phyloP scores from a whole-genome alignment of 2,797 vertebrate species.

The Brachymystax lenok region DNA sequence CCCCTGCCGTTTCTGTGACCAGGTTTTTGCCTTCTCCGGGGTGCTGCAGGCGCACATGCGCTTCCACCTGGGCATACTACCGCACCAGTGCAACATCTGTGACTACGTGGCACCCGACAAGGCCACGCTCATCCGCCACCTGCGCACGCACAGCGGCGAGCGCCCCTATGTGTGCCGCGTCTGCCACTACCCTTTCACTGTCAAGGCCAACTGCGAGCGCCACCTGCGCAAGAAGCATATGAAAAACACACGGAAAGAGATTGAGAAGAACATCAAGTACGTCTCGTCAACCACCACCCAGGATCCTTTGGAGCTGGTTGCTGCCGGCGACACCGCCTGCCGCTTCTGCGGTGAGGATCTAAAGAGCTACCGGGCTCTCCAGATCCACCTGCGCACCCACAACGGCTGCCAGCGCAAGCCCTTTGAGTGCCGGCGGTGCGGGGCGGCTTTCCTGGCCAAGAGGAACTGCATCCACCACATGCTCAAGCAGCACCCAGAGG shows the following conservation, averaged over 20 bases:
- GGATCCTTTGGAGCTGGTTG: conserved; percentile 80
- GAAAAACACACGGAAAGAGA: conserved; percentile 94
- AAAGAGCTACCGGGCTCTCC: conserved; percentile 89
- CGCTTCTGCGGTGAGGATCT: conserved; percentile 89
- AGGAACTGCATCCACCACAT: conserved; percentile 95
- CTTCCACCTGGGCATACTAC: conserved; percentile 91
- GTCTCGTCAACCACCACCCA: conserved; percentile 77
- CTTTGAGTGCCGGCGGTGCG: conserved; percentile 91
- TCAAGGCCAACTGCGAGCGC: conserved; percentile 98
- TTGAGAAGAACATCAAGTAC: conserved; percentile 96
- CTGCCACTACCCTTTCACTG: conserved; percentile 97
- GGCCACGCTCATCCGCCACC: conserved; percentile 92
- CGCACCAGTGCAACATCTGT: conserved; percentile 96
- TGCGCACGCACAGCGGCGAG: conserved; percentile 94
- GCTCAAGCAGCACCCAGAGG: conserved; percentile 92
- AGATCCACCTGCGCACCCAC: conserved; percentile 92
- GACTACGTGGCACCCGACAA: conserved; percentile 95
- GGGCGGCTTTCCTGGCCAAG: conserved; percentile 89
- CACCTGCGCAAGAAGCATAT: conserved; percentile 96
- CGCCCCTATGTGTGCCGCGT: conserved; percentile 95
- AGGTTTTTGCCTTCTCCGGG: conserved; percentile 90
- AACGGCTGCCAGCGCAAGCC: conserved; percentile 92
- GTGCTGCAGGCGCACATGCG: conserved; percentile 93
- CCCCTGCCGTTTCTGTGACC: conserved; percentile 92
- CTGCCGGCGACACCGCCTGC: conserved; percentile 81